Percentiles rank a stretch among this genome's conserved stretches.
Evolutionary conservation across 2,797 vertebrate genomes (phyloP).

Genomic region (Trachurus trachurus): DNA sequence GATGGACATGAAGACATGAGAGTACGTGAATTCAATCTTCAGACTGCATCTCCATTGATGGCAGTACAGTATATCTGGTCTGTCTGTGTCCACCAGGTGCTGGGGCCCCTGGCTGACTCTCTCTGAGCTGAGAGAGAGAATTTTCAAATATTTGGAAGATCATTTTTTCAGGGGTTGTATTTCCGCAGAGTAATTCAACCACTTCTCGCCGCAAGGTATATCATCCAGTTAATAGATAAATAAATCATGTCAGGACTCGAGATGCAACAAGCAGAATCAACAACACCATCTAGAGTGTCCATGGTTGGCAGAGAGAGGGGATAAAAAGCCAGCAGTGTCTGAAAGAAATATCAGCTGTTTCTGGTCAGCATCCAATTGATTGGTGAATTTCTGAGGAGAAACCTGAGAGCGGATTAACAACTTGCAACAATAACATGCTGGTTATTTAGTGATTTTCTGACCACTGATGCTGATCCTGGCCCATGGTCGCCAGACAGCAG

Average conservation of each 20-base stretch:
- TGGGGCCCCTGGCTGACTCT: background rate
- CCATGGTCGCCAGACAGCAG: background rate
- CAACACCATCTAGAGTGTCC: slow-evolving; percentile 24
- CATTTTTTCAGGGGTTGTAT: slow-evolving; percentile 5
- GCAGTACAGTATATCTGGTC: background rate
- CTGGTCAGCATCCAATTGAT: background rate
- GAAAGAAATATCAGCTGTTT: background rate
- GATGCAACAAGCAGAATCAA: slow-evolving; percentile 31
- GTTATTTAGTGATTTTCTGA: background rate
- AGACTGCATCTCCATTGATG: background rate
- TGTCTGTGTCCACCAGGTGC: slow-evolving; percentile 1
- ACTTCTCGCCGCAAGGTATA: slow-evolving; percentile 25
- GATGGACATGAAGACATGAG: background rate
- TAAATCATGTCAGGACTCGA: background rate
- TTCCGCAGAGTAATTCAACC: slow-evolving; percentile 26
- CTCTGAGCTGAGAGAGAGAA: background rate
- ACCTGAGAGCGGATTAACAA: background rate
- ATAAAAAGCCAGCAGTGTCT: no score
- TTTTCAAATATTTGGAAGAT: slow-evolving; percentile 7
- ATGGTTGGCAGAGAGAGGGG: background rate
- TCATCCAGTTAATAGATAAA: slow-evolving; percentile 1
- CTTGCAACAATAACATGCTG: background rate
- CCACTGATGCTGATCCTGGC: background rate
- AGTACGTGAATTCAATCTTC: background rate
- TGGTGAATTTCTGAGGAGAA: background rate